Conservation (phyloP, 2,888 invertebrate species). For the Ellobium chinense region DNA sequence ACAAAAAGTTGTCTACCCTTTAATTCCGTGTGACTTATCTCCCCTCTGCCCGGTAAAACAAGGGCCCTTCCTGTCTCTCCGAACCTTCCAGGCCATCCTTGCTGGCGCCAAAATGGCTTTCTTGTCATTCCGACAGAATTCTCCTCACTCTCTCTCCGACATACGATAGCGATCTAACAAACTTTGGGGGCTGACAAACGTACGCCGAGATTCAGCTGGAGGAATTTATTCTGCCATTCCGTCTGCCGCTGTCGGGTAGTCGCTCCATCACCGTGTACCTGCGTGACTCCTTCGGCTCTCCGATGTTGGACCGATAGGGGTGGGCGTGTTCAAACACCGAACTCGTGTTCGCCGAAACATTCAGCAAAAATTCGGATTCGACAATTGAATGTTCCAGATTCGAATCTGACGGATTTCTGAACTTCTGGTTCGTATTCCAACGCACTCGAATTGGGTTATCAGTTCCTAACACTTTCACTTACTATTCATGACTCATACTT, state of each 20-base stretch:
- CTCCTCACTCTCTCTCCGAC: slow-evolving; percentile 15
- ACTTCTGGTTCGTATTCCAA: too few relatives aligned
- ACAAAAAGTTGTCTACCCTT: neutral
- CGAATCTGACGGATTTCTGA: too few relatives aligned
- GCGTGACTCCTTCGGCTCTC: neutral
- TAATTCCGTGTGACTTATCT: slow-evolving; percentile 19
- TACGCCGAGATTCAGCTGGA: neutral
- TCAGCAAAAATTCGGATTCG: too few relatives aligned
- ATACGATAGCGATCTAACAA: slow-evolving; percentile 10
- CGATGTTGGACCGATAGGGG: too few relatives aligned
- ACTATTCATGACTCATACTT: too few relatives aligned
- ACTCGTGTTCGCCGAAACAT: too few relatives aligned
- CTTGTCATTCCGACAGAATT: slow-evolving; percentile 15
- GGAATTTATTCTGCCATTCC: neutral
- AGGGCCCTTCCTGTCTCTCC: neutral
- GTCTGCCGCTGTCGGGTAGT: neutral
- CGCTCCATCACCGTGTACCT: neutral
- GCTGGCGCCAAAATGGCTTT: slow-evolving; percentile 20
- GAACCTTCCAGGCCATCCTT: neutral
- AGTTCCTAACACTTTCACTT: too few relatives aligned
- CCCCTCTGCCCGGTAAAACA: neutral
- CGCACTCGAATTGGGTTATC: too few relatives aligned
- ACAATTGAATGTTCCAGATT: too few relatives aligned
- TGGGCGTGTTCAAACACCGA: neutral
- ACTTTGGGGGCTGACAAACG: slow-evolving; percentile 8